These are phyloP conservation scores for Erpornis zantholeuca DNA, from an alignment of 2,113 vertebrate species.

Conservation along the genomic window DNA sequence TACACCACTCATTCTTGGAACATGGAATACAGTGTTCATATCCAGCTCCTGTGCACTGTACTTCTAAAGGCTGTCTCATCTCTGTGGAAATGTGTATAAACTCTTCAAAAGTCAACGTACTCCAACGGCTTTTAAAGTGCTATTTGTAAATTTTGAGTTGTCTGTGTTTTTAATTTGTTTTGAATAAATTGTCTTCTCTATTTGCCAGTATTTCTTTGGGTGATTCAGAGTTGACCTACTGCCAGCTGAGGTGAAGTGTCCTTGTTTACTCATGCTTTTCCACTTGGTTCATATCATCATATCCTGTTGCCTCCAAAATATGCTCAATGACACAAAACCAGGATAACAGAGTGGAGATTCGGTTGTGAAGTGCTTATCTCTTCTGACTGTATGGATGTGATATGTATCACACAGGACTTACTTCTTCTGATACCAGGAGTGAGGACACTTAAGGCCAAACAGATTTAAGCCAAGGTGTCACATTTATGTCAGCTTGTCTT, in stretches of 20 bases:
- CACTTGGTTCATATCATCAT: not conserved
- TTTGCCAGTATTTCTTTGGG: not conserved
- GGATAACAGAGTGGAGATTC: not conserved
- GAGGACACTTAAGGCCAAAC: not conserved
- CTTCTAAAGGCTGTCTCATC: not conserved
- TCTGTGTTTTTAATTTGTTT: not conserved
- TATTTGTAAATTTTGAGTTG: not conserved
- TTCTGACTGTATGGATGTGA: not conserved
- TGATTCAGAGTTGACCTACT: not conserved
- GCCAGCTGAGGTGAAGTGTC: not conserved
- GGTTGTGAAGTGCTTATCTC: not conserved
- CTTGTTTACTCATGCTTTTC: not conserved
- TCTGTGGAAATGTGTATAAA: not conserved
- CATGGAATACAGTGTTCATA: not conserved
- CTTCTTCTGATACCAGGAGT: not conserved
- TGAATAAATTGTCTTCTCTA: not conserved
- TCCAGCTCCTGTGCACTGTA: not conserved
- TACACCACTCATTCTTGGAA: not conserved
- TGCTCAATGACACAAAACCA: not conserved
- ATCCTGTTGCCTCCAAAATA: not conserved
- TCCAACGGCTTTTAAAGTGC: not conserved
- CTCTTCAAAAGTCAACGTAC: not conserved
- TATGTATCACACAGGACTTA: accelerated
- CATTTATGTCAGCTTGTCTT: not conserved
- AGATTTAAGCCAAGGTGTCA: not conserved